A percentile compares a stretch with the other conserved stretches of the same genome.
phyloP scores from a whole-genome alignment of 2,113 vertebrate genomes.

The Macaca nemestrina region DNA sequence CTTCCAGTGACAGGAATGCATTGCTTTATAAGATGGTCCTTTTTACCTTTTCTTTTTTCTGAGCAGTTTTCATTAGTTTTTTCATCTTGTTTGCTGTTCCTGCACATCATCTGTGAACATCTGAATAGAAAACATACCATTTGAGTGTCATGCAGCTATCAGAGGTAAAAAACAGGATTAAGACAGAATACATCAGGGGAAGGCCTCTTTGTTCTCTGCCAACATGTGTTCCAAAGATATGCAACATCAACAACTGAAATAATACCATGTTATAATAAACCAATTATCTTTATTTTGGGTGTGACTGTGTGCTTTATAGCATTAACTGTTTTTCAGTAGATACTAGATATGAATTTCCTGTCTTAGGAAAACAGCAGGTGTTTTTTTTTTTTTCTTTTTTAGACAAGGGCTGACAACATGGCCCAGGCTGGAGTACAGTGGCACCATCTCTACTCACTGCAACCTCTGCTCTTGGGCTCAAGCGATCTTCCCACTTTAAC shows the following conservation, averaged over 20 bases:
- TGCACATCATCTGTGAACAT: neutral
- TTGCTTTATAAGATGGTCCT: neutral
- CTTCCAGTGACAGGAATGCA: neutral
- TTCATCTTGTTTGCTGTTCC: slow-evolving; percentile 10
- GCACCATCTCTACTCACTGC: too few species aligned
- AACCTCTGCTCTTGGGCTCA: too few species aligned
- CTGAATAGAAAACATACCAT: neutral
- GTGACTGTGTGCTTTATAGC: neutral
- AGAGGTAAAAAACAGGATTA: neutral
- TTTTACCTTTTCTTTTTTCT: neutral
- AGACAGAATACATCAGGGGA: neutral
- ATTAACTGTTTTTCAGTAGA: slow-evolving; percentile 1
- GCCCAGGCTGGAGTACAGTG: too few species aligned
- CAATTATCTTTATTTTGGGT: neutral
- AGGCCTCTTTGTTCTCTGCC: neutral
- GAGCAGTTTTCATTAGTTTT: neutral
- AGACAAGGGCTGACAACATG: too few species aligned
- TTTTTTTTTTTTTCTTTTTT: neutral
- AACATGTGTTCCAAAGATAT: neutral
- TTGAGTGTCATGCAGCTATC: neutral
- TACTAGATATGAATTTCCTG: neutral
- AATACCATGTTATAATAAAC: neutral
- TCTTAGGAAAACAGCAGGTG: neutral
- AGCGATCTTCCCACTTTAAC: too few species aligned
- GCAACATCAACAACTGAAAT: neutral